phyloP scores from a whole-genome alignment of 2,888 invertebrate genomes.

The Protula sp. region DNA sequence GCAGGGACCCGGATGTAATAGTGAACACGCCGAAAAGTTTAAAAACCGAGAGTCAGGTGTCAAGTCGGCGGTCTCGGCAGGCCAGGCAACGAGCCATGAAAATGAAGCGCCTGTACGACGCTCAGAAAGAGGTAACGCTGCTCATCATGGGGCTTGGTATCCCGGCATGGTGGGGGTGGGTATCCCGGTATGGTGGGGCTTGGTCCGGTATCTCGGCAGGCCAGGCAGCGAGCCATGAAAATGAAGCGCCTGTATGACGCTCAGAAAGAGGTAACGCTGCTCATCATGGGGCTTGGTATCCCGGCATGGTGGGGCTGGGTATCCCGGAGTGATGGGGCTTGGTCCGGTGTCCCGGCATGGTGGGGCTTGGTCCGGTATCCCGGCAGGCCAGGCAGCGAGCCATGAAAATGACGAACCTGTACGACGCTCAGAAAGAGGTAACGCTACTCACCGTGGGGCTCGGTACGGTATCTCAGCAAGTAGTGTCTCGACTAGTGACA shows the following conservation, averaged over 20 bases:
- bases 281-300: too few species aligned
- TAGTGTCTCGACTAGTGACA: too few species aligned
- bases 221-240: conserved; percentile 34
- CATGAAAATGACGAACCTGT: conserved; percentile 31
- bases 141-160: too few species aligned
- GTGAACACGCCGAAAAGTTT: not conserved
- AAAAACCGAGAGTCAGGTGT: not conserved
- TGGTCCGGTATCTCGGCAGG: conserved; percentile 45
- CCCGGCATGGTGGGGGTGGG: too few species aligned
- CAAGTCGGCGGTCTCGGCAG: conserved; percentile 40
- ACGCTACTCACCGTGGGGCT: too few species aligned
- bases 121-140: not conserved
- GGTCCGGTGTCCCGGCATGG: too few species aligned
- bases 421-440: conserved; percentile 4
- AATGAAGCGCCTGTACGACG: conserved; percentile 26
- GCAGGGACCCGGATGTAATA: too few species aligned
- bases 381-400: conserved; percentile 39
- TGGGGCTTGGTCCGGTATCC: too few species aligned
- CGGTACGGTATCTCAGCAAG: too few species aligned
- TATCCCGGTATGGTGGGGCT: too few species aligned
- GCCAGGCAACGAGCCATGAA: conserved; percentile 37
- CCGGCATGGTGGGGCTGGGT: too few species aligned
- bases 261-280: not conserved
- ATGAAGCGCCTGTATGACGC: conserved; percentile 26
- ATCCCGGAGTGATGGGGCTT: too few species aligned